Conservation (phyloP, 2,113 vertebrate species). For the Hystrix brachyura region DNA sequence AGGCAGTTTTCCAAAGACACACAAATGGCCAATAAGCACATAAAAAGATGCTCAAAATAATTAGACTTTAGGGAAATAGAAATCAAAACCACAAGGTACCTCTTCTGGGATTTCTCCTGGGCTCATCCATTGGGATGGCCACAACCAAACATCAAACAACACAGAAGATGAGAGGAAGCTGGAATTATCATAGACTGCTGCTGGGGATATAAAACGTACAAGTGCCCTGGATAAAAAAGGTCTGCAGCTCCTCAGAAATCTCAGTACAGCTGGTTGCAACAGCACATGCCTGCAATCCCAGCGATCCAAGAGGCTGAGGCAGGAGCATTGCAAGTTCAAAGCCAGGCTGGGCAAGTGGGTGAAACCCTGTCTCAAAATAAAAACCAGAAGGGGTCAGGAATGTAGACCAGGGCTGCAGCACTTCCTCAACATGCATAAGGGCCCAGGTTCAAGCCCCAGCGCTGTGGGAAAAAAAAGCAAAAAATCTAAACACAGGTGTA, state of each 20-base stretch:
- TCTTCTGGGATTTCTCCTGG: neutral
- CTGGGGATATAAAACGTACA: neutral
- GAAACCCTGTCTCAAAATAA: neutral
- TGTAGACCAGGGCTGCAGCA: neutral
- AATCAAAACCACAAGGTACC: neutral
- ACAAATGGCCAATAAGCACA: neutral
- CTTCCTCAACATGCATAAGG: neutral
- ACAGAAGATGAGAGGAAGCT: neutral
- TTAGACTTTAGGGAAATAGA: neutral
- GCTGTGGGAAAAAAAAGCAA: neutral
- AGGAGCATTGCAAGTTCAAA: neutral
- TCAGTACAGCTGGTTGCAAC: neutral
- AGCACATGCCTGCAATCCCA: neutral
- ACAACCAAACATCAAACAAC: neutral
- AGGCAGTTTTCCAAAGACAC: neutral
- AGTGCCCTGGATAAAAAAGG: neutral
- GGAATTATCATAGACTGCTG: neutral
- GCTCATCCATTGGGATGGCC: neutral
- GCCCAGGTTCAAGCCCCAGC: neutral
- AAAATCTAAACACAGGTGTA: constrained; percentile 20
- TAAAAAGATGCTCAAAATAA: neutral
- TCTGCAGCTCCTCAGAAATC: neutral
- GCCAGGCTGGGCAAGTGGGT: neutral
- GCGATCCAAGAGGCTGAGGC: neutral
- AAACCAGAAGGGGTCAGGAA: neutral